Conservation (phyloP, 2,888 invertebrate genomes). For the Drosophila cognata region DNA sequence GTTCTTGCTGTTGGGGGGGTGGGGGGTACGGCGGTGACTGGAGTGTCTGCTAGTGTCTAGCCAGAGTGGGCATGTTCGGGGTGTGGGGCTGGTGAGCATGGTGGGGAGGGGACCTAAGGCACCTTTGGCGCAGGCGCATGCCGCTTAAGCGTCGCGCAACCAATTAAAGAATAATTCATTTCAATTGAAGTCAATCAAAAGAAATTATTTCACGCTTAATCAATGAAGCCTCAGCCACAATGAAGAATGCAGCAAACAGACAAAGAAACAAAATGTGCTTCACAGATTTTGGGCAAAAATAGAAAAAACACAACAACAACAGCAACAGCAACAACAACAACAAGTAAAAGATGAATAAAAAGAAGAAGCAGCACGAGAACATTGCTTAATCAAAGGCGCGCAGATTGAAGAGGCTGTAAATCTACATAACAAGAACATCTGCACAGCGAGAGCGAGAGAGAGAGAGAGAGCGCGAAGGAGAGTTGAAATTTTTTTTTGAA, state of each 20-base stretch:
- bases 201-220: constrained; percentile 82
- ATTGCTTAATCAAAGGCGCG: constrained; percentile 28
- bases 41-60: not conserved
- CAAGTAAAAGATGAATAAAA: not conserved
- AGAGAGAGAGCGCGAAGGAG: not conserved
- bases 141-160: constrained; percentile 54
- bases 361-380: constrained; percentile 1
- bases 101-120: constrained; percentile 2
- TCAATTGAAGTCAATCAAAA: constrained; percentile 82
- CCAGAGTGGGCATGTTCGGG: not conserved
- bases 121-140: constrained; percentile 60
- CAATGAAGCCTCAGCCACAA: constrained; percentile 62
- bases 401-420: constrained; percentile 28
- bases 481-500: constrained; percentile 30
- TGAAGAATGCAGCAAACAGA: constrained; percentile 2
- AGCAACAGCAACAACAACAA: not conserved
- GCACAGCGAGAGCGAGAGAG: not conserved
- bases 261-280: constrained; percentile 23
- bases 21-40: constrained; percentile 11
- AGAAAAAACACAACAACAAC: not conserved
- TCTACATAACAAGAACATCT: not conserved
- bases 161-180: constrained; percentile 82
- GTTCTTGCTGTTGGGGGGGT: constrained; percentile 27
- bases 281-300: constrained; percentile 24
- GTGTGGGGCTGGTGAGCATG: not conserved